Evolutionary conservation across 2,888 invertebrate genomes (phyloP), one percentile per base, ranked within the genome.

Genomic region (Synergus japonicus): DNA sequence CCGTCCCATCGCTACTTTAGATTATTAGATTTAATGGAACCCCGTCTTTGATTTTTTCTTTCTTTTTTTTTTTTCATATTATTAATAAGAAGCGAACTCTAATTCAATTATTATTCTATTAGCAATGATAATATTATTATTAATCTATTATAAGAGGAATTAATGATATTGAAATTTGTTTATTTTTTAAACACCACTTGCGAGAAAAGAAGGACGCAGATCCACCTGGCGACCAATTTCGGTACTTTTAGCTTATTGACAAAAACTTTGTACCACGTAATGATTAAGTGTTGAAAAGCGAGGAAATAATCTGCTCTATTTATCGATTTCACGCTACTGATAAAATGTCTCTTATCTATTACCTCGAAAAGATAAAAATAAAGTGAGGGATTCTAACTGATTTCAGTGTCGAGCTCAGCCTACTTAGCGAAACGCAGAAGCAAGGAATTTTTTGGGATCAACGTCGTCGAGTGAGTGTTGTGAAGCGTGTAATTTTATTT

Each of bases 341-440:
- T 63, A 63, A 63, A 63, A 63, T 29, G 12, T 10, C 60, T 63
- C 60, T 63, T 22, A 63, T 63, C 60, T 63, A 13, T 12, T 29
- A 12, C 22, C 18, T 63, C 22, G 60, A 22, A 22, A 29, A 43
- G 41, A 43, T 66, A 43, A n/a, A n/a, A 43, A 66, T 66, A 43
- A 43, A 43, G 5, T n/a, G 37, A 66, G 15, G 43, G n/a, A n/a
- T 43, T 66, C 37, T 66, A 43, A 43, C 10, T 66, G 66, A 66
- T 76, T 76, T 49, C 76, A 76, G 49, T 49, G 22, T 18, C 22
- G 60, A 63, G 60, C n/a, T 76, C 46, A 54, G 37, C 49, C n/a
- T n/a, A 13, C 12, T 37, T 15, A 29, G 13, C 76, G 15, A 22
- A 54, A 29, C 49, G 41, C 54, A 49, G 15, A 76, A 13, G 22